Conservation (phyloP, 2,888 invertebrate genomes). For the Aleiodes alternator region DNA sequence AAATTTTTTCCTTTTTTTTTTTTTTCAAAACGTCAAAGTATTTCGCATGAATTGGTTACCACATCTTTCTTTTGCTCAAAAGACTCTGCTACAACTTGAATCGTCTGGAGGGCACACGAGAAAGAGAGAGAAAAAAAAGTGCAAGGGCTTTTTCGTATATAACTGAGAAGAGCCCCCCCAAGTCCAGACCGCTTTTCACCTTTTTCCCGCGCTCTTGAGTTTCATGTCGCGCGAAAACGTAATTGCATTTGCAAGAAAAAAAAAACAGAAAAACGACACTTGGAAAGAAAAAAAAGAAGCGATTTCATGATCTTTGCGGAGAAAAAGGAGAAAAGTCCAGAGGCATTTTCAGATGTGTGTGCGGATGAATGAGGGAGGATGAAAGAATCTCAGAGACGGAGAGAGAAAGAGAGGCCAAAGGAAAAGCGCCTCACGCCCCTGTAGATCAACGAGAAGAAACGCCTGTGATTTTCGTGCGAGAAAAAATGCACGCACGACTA, state of each 20-base stretch:
- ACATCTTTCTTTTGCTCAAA: constrained; percentile 11
- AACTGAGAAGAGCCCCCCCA: neutral
- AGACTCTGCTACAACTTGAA: neutral
- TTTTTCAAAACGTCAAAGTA: neutral
- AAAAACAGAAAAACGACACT: neutral
- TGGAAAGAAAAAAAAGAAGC: neutral
- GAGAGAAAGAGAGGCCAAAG: neutral
- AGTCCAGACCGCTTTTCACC: constrained; percentile 25
- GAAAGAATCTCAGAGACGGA: neutral
- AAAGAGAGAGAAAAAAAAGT: neutral
- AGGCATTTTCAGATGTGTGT: neutral
- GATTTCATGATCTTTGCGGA: neutral
- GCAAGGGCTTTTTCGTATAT: constrained; percentile 13
- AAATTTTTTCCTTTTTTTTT: neutral
- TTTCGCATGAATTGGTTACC: constrained; percentile 19
- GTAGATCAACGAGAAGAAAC: neutral
- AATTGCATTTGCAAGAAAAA: neutral
- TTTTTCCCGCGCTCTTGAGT: constrained; percentile 18
- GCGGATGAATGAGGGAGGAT: neutral
- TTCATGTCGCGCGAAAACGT: constrained; percentile 1
- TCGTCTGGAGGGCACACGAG: constrained; percentile 4
- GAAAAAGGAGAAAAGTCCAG: too few species aligned
- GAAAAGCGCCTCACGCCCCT: neutral
- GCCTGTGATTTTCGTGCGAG: neutral
- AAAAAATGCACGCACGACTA: neutral